Evolutionary conservation across 2,113 vertebrate species (phyloP).

Genomic region (Ciconia stormi): DNA sequence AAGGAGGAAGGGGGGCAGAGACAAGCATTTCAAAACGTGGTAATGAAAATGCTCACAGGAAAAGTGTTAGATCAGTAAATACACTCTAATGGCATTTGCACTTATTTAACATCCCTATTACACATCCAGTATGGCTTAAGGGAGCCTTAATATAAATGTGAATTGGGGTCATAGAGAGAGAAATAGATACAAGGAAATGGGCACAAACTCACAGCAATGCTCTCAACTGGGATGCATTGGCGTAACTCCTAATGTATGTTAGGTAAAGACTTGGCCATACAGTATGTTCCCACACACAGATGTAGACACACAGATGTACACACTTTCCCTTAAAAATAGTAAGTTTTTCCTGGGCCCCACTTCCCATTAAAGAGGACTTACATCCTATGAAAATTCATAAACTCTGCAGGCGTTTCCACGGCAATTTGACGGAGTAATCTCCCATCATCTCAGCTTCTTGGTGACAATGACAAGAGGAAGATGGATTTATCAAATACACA

Average conservation of each 20-base stretch:
- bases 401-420: constrained; percentile 66
- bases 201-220: not conserved
- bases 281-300: not conserved
- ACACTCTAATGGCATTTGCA: constrained; percentile 33
- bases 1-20: not conserved
- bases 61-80: constrained; percentile 15
- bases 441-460: constrained; percentile 69
- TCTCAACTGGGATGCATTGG: not conserved
- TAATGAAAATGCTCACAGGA: constrained; percentile 32
- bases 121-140: not conserved
- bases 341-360: constrained; percentile 14
- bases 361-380: constrained; percentile 67
- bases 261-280: not conserved
- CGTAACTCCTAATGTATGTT: not conserved
- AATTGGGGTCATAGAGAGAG: not conserved
- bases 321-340: constrained; percentile 22
- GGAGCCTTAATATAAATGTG: not conserved
- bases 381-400: constrained; percentile 73
- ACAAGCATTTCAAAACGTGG: not conserved
- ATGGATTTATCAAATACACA: constrained; percentile 77
- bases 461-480: constrained; percentile 75
- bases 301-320: not conserved
- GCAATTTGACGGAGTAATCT: constrained; percentile 72
- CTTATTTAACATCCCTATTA: constrained; percentile 32
- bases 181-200: not conserved